phyloP scores from a whole-genome alignment of 2,888 invertebrate species.

The Agriopis aurantiaria region DNA sequence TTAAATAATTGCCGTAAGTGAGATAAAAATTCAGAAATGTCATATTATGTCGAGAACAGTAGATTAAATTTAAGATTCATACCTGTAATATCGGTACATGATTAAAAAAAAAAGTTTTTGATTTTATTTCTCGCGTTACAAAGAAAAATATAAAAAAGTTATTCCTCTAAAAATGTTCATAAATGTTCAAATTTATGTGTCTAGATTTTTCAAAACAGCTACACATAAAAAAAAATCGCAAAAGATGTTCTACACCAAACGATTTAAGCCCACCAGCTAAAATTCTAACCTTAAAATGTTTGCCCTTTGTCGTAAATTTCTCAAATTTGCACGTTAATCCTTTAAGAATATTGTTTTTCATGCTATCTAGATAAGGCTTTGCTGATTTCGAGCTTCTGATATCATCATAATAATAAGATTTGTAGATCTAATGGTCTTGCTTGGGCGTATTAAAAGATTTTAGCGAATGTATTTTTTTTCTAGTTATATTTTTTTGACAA shows the following conservation, averaged over 20 bases:
- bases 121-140: too few species aligned
- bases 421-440: conserved; percentile 3
- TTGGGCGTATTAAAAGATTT: conserved; percentile 3
- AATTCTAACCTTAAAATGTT: conserved; percentile 3
- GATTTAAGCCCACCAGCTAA: not conserved
- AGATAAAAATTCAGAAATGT: too few species aligned
- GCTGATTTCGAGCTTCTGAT: conserved; percentile 18
- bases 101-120: too few species aligned
- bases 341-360: conserved; percentile 57
- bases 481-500: not conserved
- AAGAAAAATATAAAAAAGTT: too few species aligned
- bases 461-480: conserved; percentile 1
- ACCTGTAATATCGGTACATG: too few species aligned
- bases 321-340: conserved; percentile 45
- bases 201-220: too few species aligned
- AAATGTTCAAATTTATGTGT: too few species aligned
- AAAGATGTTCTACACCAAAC: not conserved
- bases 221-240: not conserved
- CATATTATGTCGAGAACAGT: too few species aligned
- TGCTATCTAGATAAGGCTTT: conserved; percentile 51
- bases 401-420: conserved; percentile 21
- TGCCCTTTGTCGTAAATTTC: not conserved
- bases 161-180: too few species aligned
- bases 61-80: too few species aligned
- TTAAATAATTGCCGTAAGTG: too few species aligned